Percentiles rank a stretch among this genome's conserved stretches.
phyloP scores from a whole-genome alignment of 2,888 invertebrate species.

The Cepaea hortensis region DNA sequence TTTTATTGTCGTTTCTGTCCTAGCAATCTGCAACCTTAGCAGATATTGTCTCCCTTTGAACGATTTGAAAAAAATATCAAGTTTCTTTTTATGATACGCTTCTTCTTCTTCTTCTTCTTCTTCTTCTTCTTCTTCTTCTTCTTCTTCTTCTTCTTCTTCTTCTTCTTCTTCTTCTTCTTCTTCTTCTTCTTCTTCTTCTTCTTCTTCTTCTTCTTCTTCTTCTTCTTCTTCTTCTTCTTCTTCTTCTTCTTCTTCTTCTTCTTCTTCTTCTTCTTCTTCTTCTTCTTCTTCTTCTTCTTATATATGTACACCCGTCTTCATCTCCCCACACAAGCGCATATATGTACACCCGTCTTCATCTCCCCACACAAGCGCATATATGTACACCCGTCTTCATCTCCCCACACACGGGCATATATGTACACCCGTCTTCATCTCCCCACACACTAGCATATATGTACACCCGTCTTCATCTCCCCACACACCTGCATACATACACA shows the following conservation, averaged over 20 bases:
- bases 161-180: not conserved
- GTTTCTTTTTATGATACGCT: not conserved
- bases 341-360: not conserved
- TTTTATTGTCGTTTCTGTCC: too few relatives aligned
- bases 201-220: not conserved
- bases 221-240: not conserved
- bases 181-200: not conserved
- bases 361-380: not conserved
- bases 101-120: not conserved
- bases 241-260: slow-evolving; percentile 21
- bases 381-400: too few relatives aligned
- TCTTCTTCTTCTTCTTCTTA: slow-evolving; percentile 20
- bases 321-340: too few relatives aligned
- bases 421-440: not conserved
- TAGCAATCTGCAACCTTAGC: too few relatives aligned
- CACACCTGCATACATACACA: not conserved
- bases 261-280: slow-evolving; percentile 15
- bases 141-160: not conserved
- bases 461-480: not conserved
- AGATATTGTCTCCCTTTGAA: too few relatives aligned
- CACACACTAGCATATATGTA: not conserved
- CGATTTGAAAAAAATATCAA: not conserved
- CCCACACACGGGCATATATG: too few relatives aligned
- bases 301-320: too few relatives aligned
- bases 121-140: not conserved